phyloP scores from a whole-genome alignment of 1,140 invertebrate genomes.

The Calliphora vicina region DNA sequence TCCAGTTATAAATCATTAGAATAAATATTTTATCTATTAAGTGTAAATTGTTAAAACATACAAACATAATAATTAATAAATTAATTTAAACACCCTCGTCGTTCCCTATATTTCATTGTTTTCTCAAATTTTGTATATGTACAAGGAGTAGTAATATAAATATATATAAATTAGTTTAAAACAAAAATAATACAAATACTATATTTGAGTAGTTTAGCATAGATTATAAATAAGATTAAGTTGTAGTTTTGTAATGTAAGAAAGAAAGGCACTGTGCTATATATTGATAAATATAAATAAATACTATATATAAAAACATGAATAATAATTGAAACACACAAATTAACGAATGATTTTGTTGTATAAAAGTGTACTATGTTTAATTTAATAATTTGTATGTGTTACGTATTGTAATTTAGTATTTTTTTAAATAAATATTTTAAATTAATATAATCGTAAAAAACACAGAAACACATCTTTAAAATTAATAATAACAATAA shows the following conservation, averaged over 20 bases:
- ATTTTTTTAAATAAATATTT: slow-evolving; percentile 14
- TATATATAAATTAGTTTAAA: neutral
- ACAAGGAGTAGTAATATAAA: neutral
- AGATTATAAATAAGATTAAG: neutral
- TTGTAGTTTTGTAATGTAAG: slow-evolving; percentile 3
- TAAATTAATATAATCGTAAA: neutral
- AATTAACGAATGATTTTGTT: neutral
- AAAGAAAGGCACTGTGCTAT: slow-evolving; percentile 9
- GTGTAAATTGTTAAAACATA: slow-evolving; percentile 5
- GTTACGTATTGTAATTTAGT: slow-evolving; percentile 28
- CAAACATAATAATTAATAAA: neutral
- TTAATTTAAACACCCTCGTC: slow-evolving; percentile 8
- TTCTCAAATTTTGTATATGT: slow-evolving; percentile 9
- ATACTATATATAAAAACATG: neutral
- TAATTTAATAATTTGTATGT: slow-evolving; percentile 4
- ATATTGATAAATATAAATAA: neutral
- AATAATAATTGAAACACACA: neutral
- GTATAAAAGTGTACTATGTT: slow-evolving; percentile 19
- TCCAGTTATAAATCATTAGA: too few species aligned
- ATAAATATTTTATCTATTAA: neutral
- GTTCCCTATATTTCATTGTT: neutral
- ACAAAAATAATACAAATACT: neutral
- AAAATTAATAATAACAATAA: slow-evolving; percentile 13
- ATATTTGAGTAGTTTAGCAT: neutral
- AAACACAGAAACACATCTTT: slow-evolving; percentile 7